Conservation (phyloP, 2,888 invertebrate genomes). For the Luffia ferchaultella region DNA sequence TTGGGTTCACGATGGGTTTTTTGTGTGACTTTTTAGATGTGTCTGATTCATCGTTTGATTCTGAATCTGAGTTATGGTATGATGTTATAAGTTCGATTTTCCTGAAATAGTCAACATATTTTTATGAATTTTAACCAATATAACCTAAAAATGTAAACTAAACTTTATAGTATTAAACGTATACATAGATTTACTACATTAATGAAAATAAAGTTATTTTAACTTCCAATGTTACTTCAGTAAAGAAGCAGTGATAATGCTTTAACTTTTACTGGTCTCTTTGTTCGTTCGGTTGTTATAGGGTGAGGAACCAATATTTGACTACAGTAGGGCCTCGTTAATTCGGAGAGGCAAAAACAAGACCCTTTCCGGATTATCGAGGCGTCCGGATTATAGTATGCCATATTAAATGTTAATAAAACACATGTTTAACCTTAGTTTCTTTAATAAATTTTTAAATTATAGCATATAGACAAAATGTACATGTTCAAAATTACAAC, state of each 20-base stretch:
- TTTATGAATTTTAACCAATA: background rate
- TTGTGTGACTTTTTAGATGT: conserved; percentile 22
- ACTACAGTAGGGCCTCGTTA: conserved; percentile 6
- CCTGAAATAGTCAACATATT: conserved; percentile 36
- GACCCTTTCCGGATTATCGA: conserved; percentile 12
- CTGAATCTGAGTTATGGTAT: conserved; percentile 61
- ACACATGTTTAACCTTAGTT: conserved; percentile 8
- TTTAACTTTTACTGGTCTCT: no score
- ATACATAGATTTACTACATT: no score
- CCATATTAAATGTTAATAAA: conserved; percentile 14
- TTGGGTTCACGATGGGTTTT: conserved; percentile 11
- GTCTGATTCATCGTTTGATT: conserved; percentile 54
- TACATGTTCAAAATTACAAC: conserved; percentile 12
- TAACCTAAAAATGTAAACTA: no score
- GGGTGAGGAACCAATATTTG: conserved; percentile 73
- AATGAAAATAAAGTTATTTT: no score
- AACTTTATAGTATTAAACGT: no score
- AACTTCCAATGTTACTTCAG: no score
- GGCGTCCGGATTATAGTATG: conserved; percentile 12
- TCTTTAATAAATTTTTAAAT: conserved; percentile 13
- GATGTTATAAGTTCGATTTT: conserved; percentile 68
- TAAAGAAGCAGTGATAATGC: no score
- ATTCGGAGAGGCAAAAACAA: conserved; percentile 12
- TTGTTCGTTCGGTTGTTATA: conserved; percentile 69
- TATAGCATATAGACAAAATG: conserved; percentile 13